phyloP scores from a whole-genome alignment of 2,113 vertebrate species.

The Ramphastos sulfuratus region DNA sequence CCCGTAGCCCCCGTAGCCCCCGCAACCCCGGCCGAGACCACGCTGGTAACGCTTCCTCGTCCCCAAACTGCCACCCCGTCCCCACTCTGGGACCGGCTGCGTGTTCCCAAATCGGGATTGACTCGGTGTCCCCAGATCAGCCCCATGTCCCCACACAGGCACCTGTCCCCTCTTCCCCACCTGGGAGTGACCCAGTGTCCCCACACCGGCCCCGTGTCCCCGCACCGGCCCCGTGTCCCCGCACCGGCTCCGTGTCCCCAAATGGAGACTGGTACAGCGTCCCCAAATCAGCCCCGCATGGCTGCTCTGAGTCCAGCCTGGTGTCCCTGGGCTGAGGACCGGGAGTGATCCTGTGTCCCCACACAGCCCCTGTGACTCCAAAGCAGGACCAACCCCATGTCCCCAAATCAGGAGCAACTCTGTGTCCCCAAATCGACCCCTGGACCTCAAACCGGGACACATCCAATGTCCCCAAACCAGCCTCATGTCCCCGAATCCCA shows the following conservation, averaged over 20 bases:
- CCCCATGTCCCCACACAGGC: background rate
- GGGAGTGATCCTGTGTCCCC: accelerated
- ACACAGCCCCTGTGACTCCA: accelerated
- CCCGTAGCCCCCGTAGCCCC: background rate
- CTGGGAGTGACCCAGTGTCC: too few species aligned
- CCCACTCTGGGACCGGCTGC: background rate
- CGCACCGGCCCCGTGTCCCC: background rate
- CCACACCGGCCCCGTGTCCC: accelerated
- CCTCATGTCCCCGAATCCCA: background rate
- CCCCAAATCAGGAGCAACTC: background rate
- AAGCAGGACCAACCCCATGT: accelerated
- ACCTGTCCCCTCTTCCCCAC: background rate
- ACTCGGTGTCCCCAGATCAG: too few species aligned
- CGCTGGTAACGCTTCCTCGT: background rate
- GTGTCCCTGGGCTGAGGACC: accelerated
- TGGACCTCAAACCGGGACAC: background rate
- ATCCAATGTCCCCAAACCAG: accelerated
- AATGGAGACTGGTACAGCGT: background rate
- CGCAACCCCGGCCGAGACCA: background rate
- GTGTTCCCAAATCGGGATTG: too few species aligned
- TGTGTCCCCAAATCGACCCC: background rate
- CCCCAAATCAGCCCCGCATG: accelerated
- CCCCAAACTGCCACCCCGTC: background rate
- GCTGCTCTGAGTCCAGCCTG: background rate
- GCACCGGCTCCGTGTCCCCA: background rate